Evolutionary conservation across 2,888 invertebrate species (phyloP).

Genomic region (Ephialtes manifestator): DNA sequence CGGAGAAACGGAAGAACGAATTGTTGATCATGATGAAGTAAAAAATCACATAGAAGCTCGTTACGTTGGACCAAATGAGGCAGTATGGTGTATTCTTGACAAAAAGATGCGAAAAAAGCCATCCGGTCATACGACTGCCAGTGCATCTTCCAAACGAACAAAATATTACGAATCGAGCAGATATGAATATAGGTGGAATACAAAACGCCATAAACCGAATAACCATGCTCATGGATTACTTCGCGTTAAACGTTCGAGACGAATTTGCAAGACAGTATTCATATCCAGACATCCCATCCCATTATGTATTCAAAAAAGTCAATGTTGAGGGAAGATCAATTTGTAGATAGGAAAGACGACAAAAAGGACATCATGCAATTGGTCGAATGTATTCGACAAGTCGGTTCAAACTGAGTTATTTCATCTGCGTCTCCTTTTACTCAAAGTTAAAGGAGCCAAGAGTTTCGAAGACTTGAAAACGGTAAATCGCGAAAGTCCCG

Average conservation of each 20-base stretch:
- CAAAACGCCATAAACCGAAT: constrained; percentile 31
- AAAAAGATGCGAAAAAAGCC: constrained; percentile 70
- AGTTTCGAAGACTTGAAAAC: constrained; percentile 77
- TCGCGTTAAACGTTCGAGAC: constrained; percentile 45
- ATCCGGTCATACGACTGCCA: no score
- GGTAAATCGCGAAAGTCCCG: constrained; percentile 73
- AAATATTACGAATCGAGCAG: constrained; percentile 25
- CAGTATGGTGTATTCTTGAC: constrained; percentile 68
- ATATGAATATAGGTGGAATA: constrained; percentile 46
- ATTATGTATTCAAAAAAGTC: constrained; percentile 52
- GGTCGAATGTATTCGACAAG: constrained; percentile 75
- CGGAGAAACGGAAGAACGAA: constrained; percentile 4
- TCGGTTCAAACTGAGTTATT: constrained; percentile 75
- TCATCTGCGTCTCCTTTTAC: constrained; percentile 76
- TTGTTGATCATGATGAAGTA: constrained; percentile 47
- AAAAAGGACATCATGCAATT: constrained; percentile 66
- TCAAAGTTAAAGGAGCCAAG: constrained; percentile 75
- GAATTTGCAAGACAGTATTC: constrained; percentile 33
- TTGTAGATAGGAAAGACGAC: constrained; percentile 56
- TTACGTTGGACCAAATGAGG: constrained; percentile 71
- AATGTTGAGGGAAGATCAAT: constrained; percentile 43
- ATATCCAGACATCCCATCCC: constrained; percentile 55
- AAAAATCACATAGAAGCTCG: no score
- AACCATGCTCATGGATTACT: constrained; percentile 53
- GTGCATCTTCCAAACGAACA: no score